Evolutionary conservation across 1,140 invertebrate species (phyloP).

Genomic region (Zaprionus kolodkinae): DNA sequence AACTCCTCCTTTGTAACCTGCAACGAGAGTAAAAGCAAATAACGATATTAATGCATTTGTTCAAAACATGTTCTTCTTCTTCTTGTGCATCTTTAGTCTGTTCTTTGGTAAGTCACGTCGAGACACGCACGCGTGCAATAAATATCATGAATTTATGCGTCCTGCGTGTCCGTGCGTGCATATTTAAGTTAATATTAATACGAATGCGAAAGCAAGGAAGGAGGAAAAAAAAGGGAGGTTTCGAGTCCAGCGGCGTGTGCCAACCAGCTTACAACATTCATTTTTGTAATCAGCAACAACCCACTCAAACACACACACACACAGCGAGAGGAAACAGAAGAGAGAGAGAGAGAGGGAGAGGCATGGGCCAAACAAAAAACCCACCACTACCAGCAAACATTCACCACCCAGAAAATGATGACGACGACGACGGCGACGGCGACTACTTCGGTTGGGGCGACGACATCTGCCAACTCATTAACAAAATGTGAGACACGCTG

Average conservation of each 20-base stretch:
- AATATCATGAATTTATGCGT: conserved; percentile 53
- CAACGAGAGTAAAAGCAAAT: conserved; percentile 26
- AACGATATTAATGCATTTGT: conserved; percentile 14
- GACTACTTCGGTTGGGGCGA: conserved; percentile 18
- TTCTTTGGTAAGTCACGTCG: neutral
- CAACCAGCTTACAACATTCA: conserved; percentile 42
- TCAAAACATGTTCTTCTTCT: neutral
- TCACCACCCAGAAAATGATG: conserved; percentile 71
- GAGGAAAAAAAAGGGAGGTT: neutral
- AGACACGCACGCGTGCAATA: conserved; percentile 64
- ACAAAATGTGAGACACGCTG: conserved; percentile 49
- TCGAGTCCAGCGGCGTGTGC: conserved; percentile 19
- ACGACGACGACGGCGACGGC: conserved; percentile 29
- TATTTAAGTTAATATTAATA: conserved; percentile 36
- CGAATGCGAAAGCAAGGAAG: conserved; percentile 36
- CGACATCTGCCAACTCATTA: conserved; percentile 67
- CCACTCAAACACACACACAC: conserved; percentile 35
- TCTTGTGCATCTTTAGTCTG: neutral
- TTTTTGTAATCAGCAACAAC: conserved; percentile 57
- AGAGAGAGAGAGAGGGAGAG: conserved; percentile 2
- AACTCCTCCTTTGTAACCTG: conserved; percentile 95
- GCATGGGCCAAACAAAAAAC: conserved; percentile 33
- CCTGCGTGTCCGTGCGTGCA: conserved; percentile 25
- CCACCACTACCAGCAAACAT: conserved; percentile 55
- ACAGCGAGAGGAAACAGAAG: neutral